Evolutionary conservation across 2,113 vertebrate genomes (phyloP).

Genomic region (Tursiops truncatus): DNA sequence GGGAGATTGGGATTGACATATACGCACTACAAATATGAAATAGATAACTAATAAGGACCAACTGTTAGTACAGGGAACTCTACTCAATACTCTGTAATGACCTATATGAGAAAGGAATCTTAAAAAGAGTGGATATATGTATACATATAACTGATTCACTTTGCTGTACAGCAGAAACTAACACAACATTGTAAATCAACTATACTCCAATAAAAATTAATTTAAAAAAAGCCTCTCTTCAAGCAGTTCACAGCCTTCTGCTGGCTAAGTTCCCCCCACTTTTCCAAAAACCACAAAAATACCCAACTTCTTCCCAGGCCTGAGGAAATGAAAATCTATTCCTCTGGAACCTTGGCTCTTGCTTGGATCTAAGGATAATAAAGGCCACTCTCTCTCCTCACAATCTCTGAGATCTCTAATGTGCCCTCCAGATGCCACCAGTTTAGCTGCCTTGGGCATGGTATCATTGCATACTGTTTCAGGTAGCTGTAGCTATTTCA

Average conservation of each 20-base stretch:
- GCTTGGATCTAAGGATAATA: not conserved
- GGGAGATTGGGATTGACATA: too few relatives aligned
- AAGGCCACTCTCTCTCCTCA: not conserved
- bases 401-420: not conserved
- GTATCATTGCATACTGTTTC: not conserved
- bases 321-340: not conserved
- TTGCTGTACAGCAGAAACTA: too few relatives aligned
- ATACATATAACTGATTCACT: too few relatives aligned
- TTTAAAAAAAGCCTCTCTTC: not conserved
- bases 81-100: too few relatives aligned
- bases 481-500: not conserved
- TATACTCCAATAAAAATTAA: too few relatives aligned
- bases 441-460: not conserved
- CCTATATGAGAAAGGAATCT: too few relatives aligned
- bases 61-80: too few relatives aligned
- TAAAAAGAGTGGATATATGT: too few relatives aligned
- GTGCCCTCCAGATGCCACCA: not conserved
- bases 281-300: not conserved
- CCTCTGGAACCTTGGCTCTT: not conserved
- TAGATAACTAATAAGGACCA: too few relatives aligned
- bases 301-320: not conserved
- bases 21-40: too few relatives aligned
- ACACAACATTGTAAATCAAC: too few relatives aligned
- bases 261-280: not conserved
- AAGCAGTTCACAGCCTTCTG: not conserved